These are phyloP conservation scores for Ancistrus triradiatus DNA, from an alignment of 2,113 vertebrate genomes.

Conservation along the genomic window DNA sequence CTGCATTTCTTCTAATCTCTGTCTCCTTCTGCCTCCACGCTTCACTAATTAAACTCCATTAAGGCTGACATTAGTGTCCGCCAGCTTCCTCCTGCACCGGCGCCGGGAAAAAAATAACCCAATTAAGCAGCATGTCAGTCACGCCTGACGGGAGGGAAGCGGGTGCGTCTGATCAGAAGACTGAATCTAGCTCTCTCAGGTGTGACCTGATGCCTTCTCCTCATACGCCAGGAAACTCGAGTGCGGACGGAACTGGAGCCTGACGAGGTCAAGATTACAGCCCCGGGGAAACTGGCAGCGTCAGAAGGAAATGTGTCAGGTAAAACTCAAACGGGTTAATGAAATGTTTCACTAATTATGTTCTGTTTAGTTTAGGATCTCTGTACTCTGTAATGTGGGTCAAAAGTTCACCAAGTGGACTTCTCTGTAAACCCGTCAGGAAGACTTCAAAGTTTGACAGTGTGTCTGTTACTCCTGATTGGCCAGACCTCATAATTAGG, in stretches of 20 bases:
- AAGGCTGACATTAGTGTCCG: slow-evolving; percentile 59
- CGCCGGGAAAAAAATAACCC: slow-evolving; percentile 61
- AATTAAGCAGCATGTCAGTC: slow-evolving; percentile 57
- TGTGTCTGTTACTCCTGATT: too few species aligned
- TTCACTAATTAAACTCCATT: slow-evolving; percentile 68
- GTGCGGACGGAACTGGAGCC: neutral
- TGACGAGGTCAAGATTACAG: neutral
- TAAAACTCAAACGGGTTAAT: too few species aligned
- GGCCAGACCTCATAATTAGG: too few species aligned
- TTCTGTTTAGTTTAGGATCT: too few species aligned
- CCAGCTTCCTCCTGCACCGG: slow-evolving; percentile 50
- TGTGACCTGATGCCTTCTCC: neutral
- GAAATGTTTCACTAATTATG: too few species aligned
- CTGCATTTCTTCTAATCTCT: slow-evolving; percentile 41
- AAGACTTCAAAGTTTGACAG: too few species aligned
- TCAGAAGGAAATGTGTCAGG: too few species aligned
- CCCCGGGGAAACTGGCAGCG: neutral
- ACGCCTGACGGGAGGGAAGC: slow-evolving; percentile 35
- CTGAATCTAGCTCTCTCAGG: slow-evolving; percentile 20
- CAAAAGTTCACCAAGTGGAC: too few species aligned
- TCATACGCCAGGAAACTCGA: slow-evolving; percentile 1
- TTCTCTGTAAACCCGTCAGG: too few species aligned
- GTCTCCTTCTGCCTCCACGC: slow-evolving; percentile 47
- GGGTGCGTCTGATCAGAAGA: slow-evolving; percentile 3
- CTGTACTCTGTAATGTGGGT: too few species aligned